Percentiles rank a stretch among this genome's conserved stretches.
These are phyloP conservation scores for Drosophila paulistorum DNA, from an alignment of 1,140 invertebrate species.

Conservation along the genomic window DNA sequence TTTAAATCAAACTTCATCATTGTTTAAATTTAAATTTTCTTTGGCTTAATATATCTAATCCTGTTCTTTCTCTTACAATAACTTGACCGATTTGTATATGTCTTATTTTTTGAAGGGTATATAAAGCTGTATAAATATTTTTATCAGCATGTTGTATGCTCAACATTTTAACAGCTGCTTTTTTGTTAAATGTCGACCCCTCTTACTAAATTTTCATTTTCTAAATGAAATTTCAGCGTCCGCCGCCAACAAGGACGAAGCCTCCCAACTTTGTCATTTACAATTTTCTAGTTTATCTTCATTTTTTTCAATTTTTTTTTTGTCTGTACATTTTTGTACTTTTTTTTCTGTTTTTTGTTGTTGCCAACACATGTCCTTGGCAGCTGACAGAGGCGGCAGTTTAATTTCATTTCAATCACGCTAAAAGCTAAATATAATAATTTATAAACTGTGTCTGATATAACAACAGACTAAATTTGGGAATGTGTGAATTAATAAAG, in stretches of 20 bases:
- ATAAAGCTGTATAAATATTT: constrained; percentile 51
- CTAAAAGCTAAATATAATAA: constrained; percentile 81
- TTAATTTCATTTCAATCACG: constrained; percentile 81
- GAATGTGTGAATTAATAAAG: constrained; percentile 71
- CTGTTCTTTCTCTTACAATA: too few relatives aligned
- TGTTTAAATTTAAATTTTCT: too few relatives aligned
- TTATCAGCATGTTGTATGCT: constrained; percentile 39
- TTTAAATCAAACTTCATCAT: too few relatives aligned
- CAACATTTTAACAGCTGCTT: constrained; percentile 28
- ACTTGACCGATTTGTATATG: neutral
- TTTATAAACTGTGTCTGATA: constrained; percentile 70
- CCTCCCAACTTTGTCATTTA: constrained; percentile 41
- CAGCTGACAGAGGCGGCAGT: constrained; percentile 71
- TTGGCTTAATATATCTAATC: too few relatives aligned
- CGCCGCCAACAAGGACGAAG: neutral
- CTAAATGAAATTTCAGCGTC: constrained; percentile 67
- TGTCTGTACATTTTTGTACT: constrained; percentile 2
- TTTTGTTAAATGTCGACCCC: constrained; percentile 33
- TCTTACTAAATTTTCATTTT: constrained; percentile 76
- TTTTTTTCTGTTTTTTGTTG: constrained; percentile 46
- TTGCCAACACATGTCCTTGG: constrained; percentile 70
- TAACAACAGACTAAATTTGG: constrained; percentile 19
- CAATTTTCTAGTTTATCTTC: constrained; percentile 67
- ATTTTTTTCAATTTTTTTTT: constrained; percentile 38
- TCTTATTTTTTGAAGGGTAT: neutral